These are phyloP conservation scores for Trissolcus japonicus DNA, from an alignment of 2,888 invertebrate genomes.

Conservation along the genomic window DNA sequence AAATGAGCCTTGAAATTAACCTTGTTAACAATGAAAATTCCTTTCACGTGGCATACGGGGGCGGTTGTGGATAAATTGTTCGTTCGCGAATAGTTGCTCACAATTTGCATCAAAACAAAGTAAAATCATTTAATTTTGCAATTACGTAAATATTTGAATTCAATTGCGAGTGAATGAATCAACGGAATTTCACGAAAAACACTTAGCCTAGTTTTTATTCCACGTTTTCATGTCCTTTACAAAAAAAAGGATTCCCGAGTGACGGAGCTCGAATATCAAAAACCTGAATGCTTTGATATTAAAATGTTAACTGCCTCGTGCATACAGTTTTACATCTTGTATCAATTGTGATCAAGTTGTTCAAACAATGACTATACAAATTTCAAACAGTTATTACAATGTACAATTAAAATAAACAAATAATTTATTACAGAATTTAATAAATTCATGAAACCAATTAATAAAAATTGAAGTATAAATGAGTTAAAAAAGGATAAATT, in stretches of 20 bases:
- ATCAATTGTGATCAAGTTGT: slow-evolving; percentile 24
- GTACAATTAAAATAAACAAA: not conserved
- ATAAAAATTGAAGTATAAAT: too few species aligned
- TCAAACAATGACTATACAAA: slow-evolving; percentile 18
- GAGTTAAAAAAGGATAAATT: too few species aligned
- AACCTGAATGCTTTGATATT: slow-evolving; percentile 36
- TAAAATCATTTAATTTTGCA: slow-evolving; percentile 2
- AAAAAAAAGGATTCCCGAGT: slow-evolving; percentile 36
- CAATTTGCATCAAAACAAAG: not conserved
- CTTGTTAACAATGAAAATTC: too few species aligned
- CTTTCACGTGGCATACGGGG: too few species aligned
- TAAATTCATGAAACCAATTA: too few species aligned
- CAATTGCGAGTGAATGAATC: slow-evolving; percentile 4
- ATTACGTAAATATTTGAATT: slow-evolving; percentile 4
- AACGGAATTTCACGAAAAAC: slow-evolving; percentile 17
- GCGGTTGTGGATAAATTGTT: too few species aligned
- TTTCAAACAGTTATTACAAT: not conserved
- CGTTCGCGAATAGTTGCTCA: too few species aligned
- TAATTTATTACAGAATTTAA: too few species aligned
- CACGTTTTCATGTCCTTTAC: slow-evolving; percentile 20
- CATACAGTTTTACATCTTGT: slow-evolving; percentile 9
- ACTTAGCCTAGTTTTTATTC: slow-evolving; percentile 47
- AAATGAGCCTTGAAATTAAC: too few species aligned
- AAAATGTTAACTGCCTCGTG: slow-evolving; percentile 41
- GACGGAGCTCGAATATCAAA: slow-evolving; percentile 38